Evolutionary conservation across 2,113 vertebrate genomes (phyloP), one percentile per base, ranked within the genome.

Genomic region (Notiomystis cincta): DNA sequence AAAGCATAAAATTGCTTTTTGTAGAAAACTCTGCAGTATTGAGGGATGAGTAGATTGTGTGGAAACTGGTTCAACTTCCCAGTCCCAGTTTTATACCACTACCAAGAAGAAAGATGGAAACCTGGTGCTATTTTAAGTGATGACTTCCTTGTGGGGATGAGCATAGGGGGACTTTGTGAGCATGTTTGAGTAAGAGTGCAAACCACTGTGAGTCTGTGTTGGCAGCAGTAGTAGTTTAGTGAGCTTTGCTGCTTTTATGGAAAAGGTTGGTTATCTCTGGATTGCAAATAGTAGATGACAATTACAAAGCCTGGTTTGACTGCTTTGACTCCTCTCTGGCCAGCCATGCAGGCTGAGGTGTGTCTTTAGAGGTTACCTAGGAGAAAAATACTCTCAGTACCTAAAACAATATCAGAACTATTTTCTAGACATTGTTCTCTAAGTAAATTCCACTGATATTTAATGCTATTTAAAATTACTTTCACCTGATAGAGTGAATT

Each of bases 221-320:
- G 35, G 54, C 62, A 91, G 47, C 30, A 66, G 13, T 0, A 61
- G 38, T 0, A 2, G 25, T 28, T 89, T 48, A 65, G 66, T 66
- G 40, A 56, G 16, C n/a, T 61, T 45, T 71, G 50, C 31, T 95
- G 54, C 21, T 69, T 87, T 82, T 53, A 35, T 22, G 42, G 24
- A 54, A 37, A 75, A 66, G 2, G 9, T 22, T 8, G 1, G 16
- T 73, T 87, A 9, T 60, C 38, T 79, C 73, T 85, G 57, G 62
- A 20, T 42, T 0, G 0, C 22, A 33, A 82, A 21, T 16, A 70
- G 66, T 0, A 47, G 21, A 81, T 25, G 11, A 54, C 24, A 61
- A 4, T 9, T 23, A 48, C 54, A 86, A 40, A 70, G 14, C 30
- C 67, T 35, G 50, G 66, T n/a, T n/a, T n/a, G 56, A 22, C 37